Evolutionary conservation across 2,888 invertebrate genomes (phyloP).

Genomic region (Noctua janthina): DNA sequence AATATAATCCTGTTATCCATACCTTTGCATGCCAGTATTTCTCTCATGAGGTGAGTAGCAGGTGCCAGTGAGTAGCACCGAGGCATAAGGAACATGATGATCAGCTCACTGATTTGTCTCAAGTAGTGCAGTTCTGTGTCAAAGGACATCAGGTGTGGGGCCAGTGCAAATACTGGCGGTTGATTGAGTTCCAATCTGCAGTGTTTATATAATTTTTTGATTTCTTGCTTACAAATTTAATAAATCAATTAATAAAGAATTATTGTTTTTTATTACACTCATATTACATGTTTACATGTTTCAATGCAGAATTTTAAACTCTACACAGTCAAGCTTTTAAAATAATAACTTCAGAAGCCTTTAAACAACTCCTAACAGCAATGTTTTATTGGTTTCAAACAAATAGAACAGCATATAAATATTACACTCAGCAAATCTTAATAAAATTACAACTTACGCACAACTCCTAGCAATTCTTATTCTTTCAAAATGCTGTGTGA

Average conservation of each 20-base stretch:
- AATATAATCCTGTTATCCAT: slow-evolving; percentile 57
- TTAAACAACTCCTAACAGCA: neutral
- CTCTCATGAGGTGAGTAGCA: slow-evolving; percentile 94
- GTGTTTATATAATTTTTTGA: slow-evolving; percentile 15
- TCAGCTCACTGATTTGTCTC: slow-evolving; percentile 95
- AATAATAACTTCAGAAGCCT: neutral
- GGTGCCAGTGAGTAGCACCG: slow-evolving; percentile 95
- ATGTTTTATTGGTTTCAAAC: neutral
- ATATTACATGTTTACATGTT: neutral
- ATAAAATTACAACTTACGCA: slow-evolving; percentile 90
- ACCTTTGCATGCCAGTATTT: slow-evolving; percentile 96
- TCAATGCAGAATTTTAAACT: neutral
- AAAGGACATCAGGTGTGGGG: slow-evolving; percentile 93
- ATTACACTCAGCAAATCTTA: neutral
- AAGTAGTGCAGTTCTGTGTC: slow-evolving; percentile 95
- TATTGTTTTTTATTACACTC: neutral
- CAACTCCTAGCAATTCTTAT: slow-evolving; percentile 94
- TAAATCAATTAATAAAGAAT: neutral
- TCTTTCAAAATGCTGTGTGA: slow-evolving; percentile 96
- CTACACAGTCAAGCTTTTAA: neutral
- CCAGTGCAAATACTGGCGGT: slow-evolving; percentile 93
- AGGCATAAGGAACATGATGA: slow-evolving; percentile 95
- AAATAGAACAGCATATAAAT: neutral
- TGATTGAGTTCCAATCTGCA: slow-evolving; percentile 91
- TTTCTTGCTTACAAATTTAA: neutral